phyloP scores from a whole-genome alignment of 2,888 invertebrate genomes.

The Lithodes maja region DNA sequence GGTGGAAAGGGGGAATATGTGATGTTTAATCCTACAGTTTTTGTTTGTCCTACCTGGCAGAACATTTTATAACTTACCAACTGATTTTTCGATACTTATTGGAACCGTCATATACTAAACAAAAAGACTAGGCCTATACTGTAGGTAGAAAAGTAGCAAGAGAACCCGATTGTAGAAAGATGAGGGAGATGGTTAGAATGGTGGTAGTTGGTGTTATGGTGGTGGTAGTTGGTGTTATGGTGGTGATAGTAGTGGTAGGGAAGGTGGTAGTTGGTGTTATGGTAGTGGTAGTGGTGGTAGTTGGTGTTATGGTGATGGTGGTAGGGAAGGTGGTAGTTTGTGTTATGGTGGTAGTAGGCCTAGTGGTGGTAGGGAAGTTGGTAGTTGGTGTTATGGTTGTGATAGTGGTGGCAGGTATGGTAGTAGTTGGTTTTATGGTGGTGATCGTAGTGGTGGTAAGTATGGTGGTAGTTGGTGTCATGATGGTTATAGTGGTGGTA shows the following conservation, averaged over 20 bases:
- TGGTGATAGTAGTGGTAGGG: background rate
- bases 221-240: background rate
- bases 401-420: slow-evolving; percentile 5
- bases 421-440: background rate
- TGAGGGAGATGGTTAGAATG: background rate
- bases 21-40: no score
- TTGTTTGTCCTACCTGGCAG: no score
- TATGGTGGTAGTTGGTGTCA: background rate
- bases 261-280: background rate
- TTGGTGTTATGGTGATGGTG: background rate
- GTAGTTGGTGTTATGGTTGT: background rate
- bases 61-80: no score
- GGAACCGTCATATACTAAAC: no score
- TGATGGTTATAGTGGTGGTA: slow-evolving; percentile 3
- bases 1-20: no score
- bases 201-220: background rate
- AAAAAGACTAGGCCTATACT: no score
- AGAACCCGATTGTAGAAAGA: no score
- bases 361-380: background rate
- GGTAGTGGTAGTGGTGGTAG: background rate
- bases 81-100: no score
- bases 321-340: background rate
- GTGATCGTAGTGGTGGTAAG: slow-evolving; percentile 6
- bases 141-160: no score
- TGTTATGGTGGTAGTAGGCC: background rate